Conservation (phyloP, 2,888 invertebrate species). For the Pimpla rufipes region DNA sequence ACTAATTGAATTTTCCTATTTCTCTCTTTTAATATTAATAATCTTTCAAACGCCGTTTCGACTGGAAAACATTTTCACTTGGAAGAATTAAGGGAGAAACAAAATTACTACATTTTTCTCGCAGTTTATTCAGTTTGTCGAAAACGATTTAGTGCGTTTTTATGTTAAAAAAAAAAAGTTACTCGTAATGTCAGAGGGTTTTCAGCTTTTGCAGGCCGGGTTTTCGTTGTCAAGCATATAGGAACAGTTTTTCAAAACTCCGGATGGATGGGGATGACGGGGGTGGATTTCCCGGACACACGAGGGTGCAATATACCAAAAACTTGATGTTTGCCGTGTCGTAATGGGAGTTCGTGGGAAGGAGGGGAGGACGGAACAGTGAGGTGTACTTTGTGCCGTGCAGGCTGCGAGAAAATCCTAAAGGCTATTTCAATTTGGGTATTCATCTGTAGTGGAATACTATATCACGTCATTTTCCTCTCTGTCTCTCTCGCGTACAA, state of each 20-base stretch:
- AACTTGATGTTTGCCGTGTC: constrained; percentile 59
- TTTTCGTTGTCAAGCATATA: background rate
- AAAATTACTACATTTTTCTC: background rate
- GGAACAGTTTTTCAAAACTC: constrained; percentile 9
- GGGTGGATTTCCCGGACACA: constrained; percentile 18
- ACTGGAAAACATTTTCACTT: background rate
- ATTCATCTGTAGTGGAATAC: constrained; percentile 55
- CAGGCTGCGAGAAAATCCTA: constrained; percentile 55
- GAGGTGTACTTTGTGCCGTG: background rate
- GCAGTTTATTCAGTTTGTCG: background rate
- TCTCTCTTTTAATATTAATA: background rate
- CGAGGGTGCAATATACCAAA: constrained; percentile 43
- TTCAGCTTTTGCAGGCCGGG: background rate
- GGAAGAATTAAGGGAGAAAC: background rate
- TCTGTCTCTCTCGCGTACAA: constrained; percentile 30
- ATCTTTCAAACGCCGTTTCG: background rate
- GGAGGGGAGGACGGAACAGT: background rate
- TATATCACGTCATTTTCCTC: constrained; percentile 64
- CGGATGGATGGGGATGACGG: background rate
- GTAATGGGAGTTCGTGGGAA: constrained; percentile 55
- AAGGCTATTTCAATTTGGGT: constrained; percentile 62
- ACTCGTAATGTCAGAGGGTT: background rate
- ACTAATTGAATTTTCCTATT: background rate
- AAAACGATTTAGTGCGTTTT: background rate
- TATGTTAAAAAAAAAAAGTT: background rate